phyloP scores from a whole-genome alignment of 1,140 invertebrate genomes.

The Danaus melanippus region DNA sequence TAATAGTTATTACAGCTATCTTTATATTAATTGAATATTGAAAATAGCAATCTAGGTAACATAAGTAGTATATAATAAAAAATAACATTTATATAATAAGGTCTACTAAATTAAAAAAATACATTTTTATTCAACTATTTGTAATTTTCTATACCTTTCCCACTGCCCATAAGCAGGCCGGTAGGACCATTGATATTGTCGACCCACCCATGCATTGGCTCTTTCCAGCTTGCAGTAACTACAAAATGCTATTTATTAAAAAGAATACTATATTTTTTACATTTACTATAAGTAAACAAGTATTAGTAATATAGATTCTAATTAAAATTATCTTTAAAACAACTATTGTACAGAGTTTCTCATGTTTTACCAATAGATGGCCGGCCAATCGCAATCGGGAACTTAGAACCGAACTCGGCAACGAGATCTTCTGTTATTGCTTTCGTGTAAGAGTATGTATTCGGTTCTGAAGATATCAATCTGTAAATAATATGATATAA shows the following conservation, averaged over 20 bases:
- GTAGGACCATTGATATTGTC: constrained; percentile 96
- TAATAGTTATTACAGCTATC: too few species aligned
- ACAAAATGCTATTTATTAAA: constrained; percentile 25
- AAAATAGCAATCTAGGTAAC: too few species aligned
- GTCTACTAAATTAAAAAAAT: constrained; percentile 6
- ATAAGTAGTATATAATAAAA: too few species aligned
- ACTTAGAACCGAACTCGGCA: constrained; percentile 70
- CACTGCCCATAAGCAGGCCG: constrained; percentile 82
- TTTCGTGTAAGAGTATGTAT: constrained; percentile 87
- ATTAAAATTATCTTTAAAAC: not conserved
- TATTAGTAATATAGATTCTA: not conserved
- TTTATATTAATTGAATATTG: too few species aligned
- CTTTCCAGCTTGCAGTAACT: constrained; percentile 80
- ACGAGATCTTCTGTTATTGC: constrained; percentile 82
- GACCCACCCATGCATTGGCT: constrained; percentile 89
- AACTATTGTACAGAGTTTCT: constrained; percentile 7
- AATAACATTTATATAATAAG: too few species aligned
- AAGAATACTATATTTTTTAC: not conserved
- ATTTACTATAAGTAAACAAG: not conserved
- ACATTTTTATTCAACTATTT: not conserved
- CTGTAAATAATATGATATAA: constrained; percentile 50
- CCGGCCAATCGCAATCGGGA: constrained; percentile 81
- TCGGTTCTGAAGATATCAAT: constrained; percentile 80
- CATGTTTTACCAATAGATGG: constrained; percentile 81
- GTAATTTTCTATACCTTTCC: constrained; percentile 76